Evolutionary conservation across 2,797 vertebrate species (phyloP).

Genomic region (Hipposideros larvatus): DNA sequence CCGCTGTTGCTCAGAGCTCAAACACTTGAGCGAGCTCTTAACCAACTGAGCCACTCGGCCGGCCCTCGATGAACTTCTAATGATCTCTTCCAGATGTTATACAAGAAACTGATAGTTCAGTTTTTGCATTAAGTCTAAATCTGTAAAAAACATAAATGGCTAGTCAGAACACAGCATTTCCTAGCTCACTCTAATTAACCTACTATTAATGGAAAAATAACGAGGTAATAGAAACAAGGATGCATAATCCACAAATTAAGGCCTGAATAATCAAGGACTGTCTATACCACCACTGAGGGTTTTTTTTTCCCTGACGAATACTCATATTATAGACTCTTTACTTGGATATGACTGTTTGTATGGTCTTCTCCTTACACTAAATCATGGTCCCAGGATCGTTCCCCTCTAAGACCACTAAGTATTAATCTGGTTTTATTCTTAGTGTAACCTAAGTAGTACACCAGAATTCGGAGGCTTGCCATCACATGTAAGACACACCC

Average conservation of each 20-base stretch:
- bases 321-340: conserved; percentile 34
- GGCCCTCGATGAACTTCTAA: neutral
- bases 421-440: neutral
- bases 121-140: conserved; percentile 38
- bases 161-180: conserved; percentile 38
- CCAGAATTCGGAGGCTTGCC: neutral
- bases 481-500: neutral
- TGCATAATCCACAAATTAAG: conserved; percentile 26
- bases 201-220: conserved; percentile 50
- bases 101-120: conserved; percentile 9
- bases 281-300: neutral
- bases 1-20: too few species aligned
- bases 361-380: neutral
- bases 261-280: conserved; percentile 25
- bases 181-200: conserved; percentile 9
- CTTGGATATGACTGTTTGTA: conserved; percentile 18
- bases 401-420: conserved; percentile 25
- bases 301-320: neutral
- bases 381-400: conserved; percentile 16
- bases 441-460: neutral
- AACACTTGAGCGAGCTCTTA: too few species aligned
- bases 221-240: conserved; percentile 22
- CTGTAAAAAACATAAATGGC: conserved; percentile 32
- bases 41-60: too few species aligned
- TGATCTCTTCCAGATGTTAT: neutral